These are phyloP conservation scores for Ectropis crepuscularia DNA, from an alignment of 2,888 invertebrate species.

Conservation along the genomic window DNA sequence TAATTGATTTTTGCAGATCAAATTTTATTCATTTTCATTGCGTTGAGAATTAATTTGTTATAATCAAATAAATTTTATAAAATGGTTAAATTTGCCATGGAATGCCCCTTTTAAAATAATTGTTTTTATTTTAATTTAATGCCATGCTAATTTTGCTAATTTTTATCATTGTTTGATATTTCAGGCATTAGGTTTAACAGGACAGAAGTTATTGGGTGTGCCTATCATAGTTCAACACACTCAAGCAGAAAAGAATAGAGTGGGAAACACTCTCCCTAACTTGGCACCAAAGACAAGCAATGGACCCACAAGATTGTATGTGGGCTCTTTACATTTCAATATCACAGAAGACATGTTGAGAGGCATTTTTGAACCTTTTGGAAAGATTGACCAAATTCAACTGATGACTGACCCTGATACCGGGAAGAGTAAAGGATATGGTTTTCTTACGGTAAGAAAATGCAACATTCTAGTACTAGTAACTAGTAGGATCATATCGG, in stretches of 20 bases:
- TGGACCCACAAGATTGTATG: slow-evolving; percentile 98
- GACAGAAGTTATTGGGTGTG: slow-evolving; percentile 97
- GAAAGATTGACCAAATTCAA: slow-evolving; percentile 97
- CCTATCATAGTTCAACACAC: slow-evolving; percentile 99
- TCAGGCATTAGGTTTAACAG: slow-evolving; percentile 96
- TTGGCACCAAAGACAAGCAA: slow-evolving; percentile 94
- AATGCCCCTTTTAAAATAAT: too few species aligned
- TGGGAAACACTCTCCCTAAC: slow-evolving; percentile 93
- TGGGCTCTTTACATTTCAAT: slow-evolving; percentile 98
- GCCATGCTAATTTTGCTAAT: too few species aligned
- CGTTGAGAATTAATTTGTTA: too few species aligned
- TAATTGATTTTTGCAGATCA: too few species aligned
- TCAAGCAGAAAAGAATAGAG: slow-evolving; percentile 97
- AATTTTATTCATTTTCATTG: too few species aligned
- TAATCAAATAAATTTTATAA: too few species aligned
- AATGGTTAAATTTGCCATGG: too few species aligned
- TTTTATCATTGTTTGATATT: slow-evolving; percentile 51
- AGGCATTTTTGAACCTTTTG: slow-evolving; percentile 99
- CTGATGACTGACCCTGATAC: slow-evolving; percentile 98
- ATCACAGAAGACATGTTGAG: slow-evolving; percentile 99
- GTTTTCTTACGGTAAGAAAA: slow-evolving; percentile 95
- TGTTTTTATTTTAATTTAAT: slow-evolving; percentile 11
- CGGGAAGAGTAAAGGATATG: slow-evolving; percentile 98
- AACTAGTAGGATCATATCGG: too few species aligned
- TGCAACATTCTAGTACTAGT: too few species aligned